Evolutionary conservation across 2,797 vertebrate genomes (phyloP).

Genomic region (Channa striata): DNA sequence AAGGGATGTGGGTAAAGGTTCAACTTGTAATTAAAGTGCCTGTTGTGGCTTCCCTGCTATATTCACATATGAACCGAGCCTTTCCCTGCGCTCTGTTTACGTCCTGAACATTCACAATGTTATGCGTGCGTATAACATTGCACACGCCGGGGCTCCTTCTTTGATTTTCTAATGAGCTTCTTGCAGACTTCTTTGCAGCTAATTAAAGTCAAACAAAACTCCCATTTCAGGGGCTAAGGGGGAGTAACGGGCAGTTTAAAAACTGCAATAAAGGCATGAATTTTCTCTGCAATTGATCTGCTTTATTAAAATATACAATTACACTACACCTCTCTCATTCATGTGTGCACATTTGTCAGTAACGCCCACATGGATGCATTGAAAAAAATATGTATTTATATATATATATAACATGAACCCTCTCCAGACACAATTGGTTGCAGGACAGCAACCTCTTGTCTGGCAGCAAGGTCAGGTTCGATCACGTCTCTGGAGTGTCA

Average conservation of each 20-base stretch:
- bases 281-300: constrained; percentile 59
- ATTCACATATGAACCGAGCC: constrained; percentile 60
- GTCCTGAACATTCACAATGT: constrained; percentile 59
- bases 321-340: constrained; percentile 17
- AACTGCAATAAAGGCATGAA: constrained; percentile 53
- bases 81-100: constrained; percentile 68
- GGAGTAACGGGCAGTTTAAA: constrained; percentile 25
- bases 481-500: constrained; percentile 66
- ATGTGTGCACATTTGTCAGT: constrained; percentile 1
- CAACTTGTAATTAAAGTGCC: constrained; percentile 77
- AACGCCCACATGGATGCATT: neutral
- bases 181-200: constrained; percentile 53
- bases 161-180: constrained; percentile 77
- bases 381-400: neutral
- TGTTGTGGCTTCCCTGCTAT: constrained; percentile 67
- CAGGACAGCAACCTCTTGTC: constrained; percentile 38
- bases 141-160: constrained; percentile 50
- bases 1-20: constrained; percentile 82
- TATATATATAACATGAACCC: neutral
- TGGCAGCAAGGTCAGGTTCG: constrained; percentile 59
- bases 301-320: constrained; percentile 47
- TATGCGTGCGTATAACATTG: constrained; percentile 46
- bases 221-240: constrained; percentile 54
- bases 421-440: constrained; percentile 46
- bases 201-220: constrained; percentile 80